Percentiles rank a stretch among this genome's conserved stretches.
These are phyloP conservation scores for Labeo calbasu DNA, from an alignment of 2,797 vertebrate species.

Conservation along the genomic window DNA sequence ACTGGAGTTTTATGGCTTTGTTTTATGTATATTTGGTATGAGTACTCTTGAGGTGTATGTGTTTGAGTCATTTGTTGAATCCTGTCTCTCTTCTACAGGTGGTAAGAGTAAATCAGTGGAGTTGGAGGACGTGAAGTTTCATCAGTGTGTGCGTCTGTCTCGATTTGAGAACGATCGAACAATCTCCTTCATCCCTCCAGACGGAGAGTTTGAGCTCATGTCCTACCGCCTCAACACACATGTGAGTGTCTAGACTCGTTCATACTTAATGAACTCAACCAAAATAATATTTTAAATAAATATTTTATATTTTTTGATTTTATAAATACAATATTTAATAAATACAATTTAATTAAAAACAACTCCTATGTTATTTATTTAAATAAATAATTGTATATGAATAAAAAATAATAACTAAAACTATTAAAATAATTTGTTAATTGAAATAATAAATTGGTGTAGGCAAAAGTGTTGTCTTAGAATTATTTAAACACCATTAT, in stretches of 20 bases:
- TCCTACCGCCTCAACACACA: conserved; percentile 93
- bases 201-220: conserved; percentile 96
- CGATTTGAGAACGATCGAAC: conserved; percentile 95
- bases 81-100: conserved; percentile 70
- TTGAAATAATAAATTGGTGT: too few species aligned
- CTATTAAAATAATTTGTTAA: too few species aligned
- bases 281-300: too few species aligned
- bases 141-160: conserved; percentile 93
- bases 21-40: background rate
- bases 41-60: background rate
- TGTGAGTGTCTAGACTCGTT: conserved; percentile 71
- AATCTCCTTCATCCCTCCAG: conserved; percentile 93
- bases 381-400: too few species aligned
- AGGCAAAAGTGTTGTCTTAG: too few species aligned
- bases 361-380: too few species aligned
- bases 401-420: too few species aligned
- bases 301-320: too few species aligned
- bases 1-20: background rate
- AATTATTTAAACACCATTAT: too few species aligned
- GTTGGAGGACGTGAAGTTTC: conserved; percentile 93
- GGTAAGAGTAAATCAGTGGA: conserved; percentile 95
- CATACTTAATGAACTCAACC: too few species aligned
- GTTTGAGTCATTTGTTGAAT: background rate
- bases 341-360: too few species aligned
- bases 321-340: too few species aligned